These are phyloP conservation scores for Prosapia bicincta DNA, from an alignment of 2,888 invertebrate genomes.

Conservation along the genomic window DNA sequence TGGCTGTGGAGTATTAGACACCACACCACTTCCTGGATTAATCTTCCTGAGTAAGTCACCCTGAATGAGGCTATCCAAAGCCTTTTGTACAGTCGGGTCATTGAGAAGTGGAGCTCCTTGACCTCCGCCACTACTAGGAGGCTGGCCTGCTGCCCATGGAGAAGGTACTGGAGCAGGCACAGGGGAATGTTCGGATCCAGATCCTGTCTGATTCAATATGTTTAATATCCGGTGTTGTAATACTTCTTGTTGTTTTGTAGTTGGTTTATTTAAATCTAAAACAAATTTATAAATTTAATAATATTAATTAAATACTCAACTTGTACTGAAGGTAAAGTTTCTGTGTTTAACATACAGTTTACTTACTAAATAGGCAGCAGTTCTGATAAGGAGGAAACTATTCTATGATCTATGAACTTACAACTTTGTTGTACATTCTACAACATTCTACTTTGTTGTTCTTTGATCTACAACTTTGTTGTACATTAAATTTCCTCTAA, in stretches of 20 bases:
- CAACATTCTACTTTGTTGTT: too few relatives aligned
- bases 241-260: slow-evolving; percentile 57
- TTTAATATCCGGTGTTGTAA: slow-evolving; percentile 75
- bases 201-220: slow-evolving; percentile 63
- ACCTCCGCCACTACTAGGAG: slow-evolving; percentile 15
- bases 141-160: slow-evolving; percentile 17
- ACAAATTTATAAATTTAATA: too few relatives aligned
- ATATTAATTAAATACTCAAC: too few relatives aligned
- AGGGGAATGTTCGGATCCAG: slow-evolving; percentile 38
- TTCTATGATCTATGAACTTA: too few relatives aligned
- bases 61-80: slow-evolving; percentile 64
- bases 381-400: too few relatives aligned
- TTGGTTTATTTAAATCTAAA: slow-evolving; percentile 28
- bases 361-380: too few relatives aligned
- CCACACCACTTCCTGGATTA: slow-evolving; percentile 5
- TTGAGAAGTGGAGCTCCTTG: slow-evolving; percentile 56
- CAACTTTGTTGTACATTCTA: too few relatives aligned
- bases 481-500: too few relatives aligned
- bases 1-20: slow-evolving; percentile 17
- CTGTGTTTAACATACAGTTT: too few relatives aligned
- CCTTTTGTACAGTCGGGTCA: slow-evolving; percentile 75
- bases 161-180: slow-evolving; percentile 47
- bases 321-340: too few relatives aligned
- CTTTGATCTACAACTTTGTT: too few relatives aligned
- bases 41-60: slow-evolving; percentile 46